Evolutionary conservation across 2,797 vertebrate species (phyloP), one percentile per base, ranked within the genome.

Genomic region (Sparidentex hasta): DNA sequence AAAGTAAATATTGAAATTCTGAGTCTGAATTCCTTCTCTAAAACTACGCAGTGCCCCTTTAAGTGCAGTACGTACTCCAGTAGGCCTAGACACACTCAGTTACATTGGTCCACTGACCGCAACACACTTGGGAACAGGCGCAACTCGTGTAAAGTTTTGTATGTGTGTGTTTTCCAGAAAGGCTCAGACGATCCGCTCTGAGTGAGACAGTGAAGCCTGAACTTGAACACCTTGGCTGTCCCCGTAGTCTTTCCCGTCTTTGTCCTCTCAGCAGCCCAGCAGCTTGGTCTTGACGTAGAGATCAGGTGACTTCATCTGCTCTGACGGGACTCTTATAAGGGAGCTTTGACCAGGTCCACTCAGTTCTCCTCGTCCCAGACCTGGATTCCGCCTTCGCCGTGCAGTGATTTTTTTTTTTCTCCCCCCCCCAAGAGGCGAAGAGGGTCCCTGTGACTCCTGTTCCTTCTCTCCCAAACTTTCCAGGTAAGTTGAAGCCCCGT

Each of bases 301-400:
- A 84, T 94, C 94, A 95, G 89, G 90, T 96, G 95, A 95, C 94
- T 79, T 5, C 3, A 73, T 55, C 68, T 75, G 64, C 80, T 80
- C 75, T 72, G 81, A 87, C 88, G 44, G 86, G 75, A 85, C 93
- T 87, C 76, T 93, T 95, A 93, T 92, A 95, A 95, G 84, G 86
- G 84, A 92, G 90, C 83, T 95, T 95, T 94, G 91, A 94, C 87
- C 92, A 92, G 84, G 92, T 81, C 20, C n/a, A 29, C 82, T 92
- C 92, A 95, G 87, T 94, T 93, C 75, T 71, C 74, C 85, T 76
- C 77, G 78, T 91, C 83, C 87, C 74, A 65, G 82, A 85, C 90
- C 86, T 91, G 93, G 93, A 93, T 92, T 91, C 81, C 84, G 66
- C 17, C 73, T 47, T 23, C 57, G 56, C 47, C 81, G 63, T 85